phyloP scores from a whole-genome alignment of 2,113 vertebrate species.

The Beaufortia kweichowensis region DNA sequence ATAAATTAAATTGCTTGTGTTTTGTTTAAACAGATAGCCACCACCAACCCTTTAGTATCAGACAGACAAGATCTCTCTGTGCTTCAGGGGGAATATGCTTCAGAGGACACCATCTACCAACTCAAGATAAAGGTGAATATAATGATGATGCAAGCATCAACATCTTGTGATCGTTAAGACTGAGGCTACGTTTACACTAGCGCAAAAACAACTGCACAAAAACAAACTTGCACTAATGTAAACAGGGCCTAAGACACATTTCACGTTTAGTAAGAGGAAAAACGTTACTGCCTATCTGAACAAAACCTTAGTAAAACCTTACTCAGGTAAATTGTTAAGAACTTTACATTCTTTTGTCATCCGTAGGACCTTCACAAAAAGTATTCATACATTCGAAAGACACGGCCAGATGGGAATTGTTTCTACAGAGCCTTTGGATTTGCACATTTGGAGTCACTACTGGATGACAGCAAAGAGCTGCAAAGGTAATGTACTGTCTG shows the following conservation, averaged over 20 bases:
- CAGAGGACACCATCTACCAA: conserved; percentile 89
- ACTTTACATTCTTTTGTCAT: background rate
- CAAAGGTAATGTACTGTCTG: conserved; percentile 72
- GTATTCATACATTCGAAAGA: conserved; percentile 88
- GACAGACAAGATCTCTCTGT: conserved; percentile 86
- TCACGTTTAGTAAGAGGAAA: too few species aligned
- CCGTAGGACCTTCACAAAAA: conserved; percentile 88
- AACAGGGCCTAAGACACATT: too few species aligned
- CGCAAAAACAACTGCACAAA: too few species aligned
- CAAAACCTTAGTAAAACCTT: too few species aligned
- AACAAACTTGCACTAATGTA: too few species aligned
- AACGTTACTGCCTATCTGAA: too few species aligned
- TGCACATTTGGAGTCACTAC: conserved; percentile 87
- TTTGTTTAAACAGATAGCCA: conserved; percentile 79
- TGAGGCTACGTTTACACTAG: too few species aligned
- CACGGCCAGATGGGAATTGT: conserved; percentile 90
- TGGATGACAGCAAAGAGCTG: conserved; percentile 88
- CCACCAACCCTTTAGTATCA: conserved; percentile 89
- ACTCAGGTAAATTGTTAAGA: background rate
- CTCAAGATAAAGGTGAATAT: conserved; percentile 88
- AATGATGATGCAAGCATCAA: too few species aligned
- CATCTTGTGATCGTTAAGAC: too few species aligned
- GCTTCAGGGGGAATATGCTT: conserved; percentile 84
- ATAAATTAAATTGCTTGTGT: conserved; percentile 5
- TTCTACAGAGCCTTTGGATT: conserved; percentile 94